phyloP scores from a whole-genome alignment of 2,113 vertebrate species.

The Odocoileus hemionus region DNA sequence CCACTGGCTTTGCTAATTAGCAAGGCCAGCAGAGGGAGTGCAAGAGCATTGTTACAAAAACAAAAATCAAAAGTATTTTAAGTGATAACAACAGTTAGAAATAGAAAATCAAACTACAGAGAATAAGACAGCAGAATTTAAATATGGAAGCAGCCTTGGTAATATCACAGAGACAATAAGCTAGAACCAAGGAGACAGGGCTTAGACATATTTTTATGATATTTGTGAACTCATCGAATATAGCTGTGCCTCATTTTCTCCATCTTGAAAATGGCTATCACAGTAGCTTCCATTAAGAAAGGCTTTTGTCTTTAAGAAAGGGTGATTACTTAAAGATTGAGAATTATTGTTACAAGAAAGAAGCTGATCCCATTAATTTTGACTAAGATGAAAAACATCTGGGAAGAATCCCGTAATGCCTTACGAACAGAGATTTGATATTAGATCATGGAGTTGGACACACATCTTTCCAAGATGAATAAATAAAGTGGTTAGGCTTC shows the following conservation, averaged over 20 bases:
- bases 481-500: slow-evolving; percentile 1
- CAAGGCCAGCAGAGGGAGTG: slow-evolving; percentile 74
- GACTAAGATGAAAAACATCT: slow-evolving; percentile 15
- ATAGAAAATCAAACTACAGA: neutral
- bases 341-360: neutral
- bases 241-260: neutral
- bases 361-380: neutral
- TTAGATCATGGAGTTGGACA: neutral
- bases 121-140: neutral
- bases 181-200: neutral
- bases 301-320: neutral
- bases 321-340: neutral
- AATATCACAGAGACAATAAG: neutral
- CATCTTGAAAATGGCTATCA: neutral
- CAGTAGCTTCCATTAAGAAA: neutral
- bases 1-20: slow-evolving; percentile 38
- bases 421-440: neutral
- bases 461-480: slow-evolving; percentile 8
- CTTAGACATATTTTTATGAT: neutral
- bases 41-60: slow-evolving; percentile 49
- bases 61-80: neutral
- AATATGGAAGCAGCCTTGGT: neutral
- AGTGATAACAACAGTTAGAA: neutral
- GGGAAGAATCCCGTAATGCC: neutral
- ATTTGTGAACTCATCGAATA: neutral